Evolutionary conservation across 2,113 vertebrate species (phyloP).

Genomic region (Pelodiscus sinensis): DNA sequence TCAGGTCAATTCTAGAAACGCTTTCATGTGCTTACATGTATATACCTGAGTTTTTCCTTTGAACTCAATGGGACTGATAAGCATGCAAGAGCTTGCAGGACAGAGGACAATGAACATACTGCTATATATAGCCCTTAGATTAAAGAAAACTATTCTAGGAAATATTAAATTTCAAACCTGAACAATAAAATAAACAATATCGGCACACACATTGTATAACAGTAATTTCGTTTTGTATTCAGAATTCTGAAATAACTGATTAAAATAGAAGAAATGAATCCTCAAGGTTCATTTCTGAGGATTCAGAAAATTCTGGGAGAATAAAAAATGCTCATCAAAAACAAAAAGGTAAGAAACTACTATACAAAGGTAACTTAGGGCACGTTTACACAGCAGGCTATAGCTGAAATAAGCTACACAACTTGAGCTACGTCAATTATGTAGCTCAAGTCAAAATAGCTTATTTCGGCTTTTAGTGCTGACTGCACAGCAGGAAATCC

Average conservation of each 20-base stretch:
- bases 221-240: not conserved
- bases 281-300: too few relatives aligned
- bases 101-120: not conserved
- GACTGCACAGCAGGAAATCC: too few relatives aligned
- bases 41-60: not conserved
- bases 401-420: too few relatives aligned
- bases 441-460: too few relatives aligned
- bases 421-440: too few relatives aligned
- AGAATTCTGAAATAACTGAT: not conserved
- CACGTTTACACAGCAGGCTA: too few relatives aligned
- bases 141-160: not conserved
- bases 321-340: not conserved
- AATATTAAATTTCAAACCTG: not conserved
- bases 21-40: not conserved
- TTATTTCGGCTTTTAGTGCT: too few relatives aligned
- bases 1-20: not conserved
- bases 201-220: not conserved
- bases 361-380: not conserved
- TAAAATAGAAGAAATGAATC: not conserved
- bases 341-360: accelerated
- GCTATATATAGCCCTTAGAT: not conserved
- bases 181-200: not conserved
- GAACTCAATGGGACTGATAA: not conserved
- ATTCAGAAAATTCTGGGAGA: not conserved
- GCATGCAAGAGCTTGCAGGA: not conserved